Conservation (phyloP, 1,140 invertebrate species). For the Drosophila malerkotliana region DNA sequence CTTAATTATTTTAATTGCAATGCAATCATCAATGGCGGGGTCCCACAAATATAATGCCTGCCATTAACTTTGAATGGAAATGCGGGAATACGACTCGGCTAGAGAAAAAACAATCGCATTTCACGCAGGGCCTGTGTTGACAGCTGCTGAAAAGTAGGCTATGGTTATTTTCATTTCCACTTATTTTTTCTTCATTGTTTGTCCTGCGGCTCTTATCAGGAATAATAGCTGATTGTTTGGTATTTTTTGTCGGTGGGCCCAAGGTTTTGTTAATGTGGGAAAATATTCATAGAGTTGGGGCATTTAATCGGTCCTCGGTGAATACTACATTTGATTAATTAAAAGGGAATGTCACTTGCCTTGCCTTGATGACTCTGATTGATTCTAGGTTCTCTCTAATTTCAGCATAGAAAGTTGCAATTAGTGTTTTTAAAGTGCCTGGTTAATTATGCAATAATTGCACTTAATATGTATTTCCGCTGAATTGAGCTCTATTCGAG, state of each 20-base stretch:
- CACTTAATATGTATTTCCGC: slow-evolving; percentile 73
- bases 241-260: slow-evolving; percentile 7
- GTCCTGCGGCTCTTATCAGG: slow-evolving; percentile 41
- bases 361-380: not conserved
- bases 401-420: slow-evolving; percentile 26
- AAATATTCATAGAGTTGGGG: slow-evolving; percentile 25
- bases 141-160: slow-evolving; percentile 64
- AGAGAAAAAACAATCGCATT: slow-evolving; percentile 44
- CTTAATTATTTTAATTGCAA: slow-evolving; percentile 80
- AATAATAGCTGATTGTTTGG: slow-evolving; percentile 34
- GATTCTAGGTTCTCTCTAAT: not conserved
- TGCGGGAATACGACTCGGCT: slow-evolving; percentile 11
- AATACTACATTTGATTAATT: not conserved
- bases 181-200: slow-evolving; percentile 34
- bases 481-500: slow-evolving; percentile 51
- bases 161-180: slow-evolving; percentile 60
- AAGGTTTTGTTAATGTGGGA: slow-evolving; percentile 16
- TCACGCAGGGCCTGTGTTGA: slow-evolving; percentile 44
- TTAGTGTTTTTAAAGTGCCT: slow-evolving; percentile 53
- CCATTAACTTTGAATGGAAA: slow-evolving; percentile 55
- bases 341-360: not conserved
- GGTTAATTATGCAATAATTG: slow-evolving; percentile 80
- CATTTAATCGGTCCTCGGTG: slow-evolving; percentile 2
- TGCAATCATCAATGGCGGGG: slow-evolving; percentile 60
- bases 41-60: slow-evolving; percentile 47